These are phyloP conservation scores for Augochlorella aurata DNA, from an alignment of 2,888 invertebrate species.

Conservation along the genomic window DNA sequence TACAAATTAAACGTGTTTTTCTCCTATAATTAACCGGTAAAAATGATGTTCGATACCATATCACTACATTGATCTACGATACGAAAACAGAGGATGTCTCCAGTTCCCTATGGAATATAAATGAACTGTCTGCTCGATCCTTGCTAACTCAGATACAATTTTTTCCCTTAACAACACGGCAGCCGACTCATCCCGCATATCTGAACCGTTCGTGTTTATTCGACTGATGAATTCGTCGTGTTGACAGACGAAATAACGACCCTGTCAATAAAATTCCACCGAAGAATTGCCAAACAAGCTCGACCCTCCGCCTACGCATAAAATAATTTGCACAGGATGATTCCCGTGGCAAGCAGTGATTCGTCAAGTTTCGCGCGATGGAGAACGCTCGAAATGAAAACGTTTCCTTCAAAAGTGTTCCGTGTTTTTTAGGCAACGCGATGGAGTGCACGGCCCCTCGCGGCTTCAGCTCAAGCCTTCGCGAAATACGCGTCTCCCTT, in stretches of 20 bases:
- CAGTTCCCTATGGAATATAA: background rate
- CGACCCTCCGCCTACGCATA: background rate
- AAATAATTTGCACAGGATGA: background rate
- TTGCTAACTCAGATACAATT: background rate
- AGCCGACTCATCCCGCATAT: background rate
- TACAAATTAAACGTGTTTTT: background rate
- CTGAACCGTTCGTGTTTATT: background rate
- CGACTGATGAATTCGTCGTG: background rate
- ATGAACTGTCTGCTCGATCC: background rate
- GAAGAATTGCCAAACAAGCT: background rate
- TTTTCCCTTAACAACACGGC: background rate
- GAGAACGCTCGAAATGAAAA: background rate
- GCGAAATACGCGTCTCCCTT: constrained; percentile 1
- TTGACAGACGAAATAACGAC: background rate
- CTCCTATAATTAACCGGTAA: background rate
- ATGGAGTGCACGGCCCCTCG: background rate
- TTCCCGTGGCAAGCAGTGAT: background rate
- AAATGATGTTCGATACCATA: background rate
- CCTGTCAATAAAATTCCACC: background rate
- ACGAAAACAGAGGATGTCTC: background rate
- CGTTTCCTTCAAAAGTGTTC: background rate
- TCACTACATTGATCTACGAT: background rate
- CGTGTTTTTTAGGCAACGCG: background rate
- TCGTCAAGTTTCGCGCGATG: background rate
- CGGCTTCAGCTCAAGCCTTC: background rate